phyloP scores from a whole-genome alignment of 2,797 vertebrate genomes.

The Spinibarbus caldwelli region DNA sequence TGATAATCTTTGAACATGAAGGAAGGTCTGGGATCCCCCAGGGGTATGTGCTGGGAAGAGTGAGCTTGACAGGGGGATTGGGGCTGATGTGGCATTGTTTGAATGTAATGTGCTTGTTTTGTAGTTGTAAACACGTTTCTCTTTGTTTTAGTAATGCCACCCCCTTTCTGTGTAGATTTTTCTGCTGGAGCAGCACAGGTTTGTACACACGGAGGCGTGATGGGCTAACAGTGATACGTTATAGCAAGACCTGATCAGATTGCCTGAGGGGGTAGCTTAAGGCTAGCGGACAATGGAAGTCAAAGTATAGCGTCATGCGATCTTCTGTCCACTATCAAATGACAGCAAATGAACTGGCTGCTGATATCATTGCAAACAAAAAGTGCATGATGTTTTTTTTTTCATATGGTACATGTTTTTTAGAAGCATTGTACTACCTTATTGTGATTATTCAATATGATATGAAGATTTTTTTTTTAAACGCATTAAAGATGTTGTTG shows the following conservation, averaged over 20 bases:
- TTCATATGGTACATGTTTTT: background rate
- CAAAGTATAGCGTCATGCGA: background rate
- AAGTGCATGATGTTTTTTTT: background rate
- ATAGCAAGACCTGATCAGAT: conserved; percentile 34
- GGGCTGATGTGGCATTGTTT: conserved; percentile 77
- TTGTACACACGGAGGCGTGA: conserved; percentile 41
- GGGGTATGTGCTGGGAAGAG: conserved; percentile 64
- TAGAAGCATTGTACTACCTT: background rate
- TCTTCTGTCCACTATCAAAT: background rate
- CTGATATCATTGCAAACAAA: background rate
- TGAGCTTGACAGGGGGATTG: conserved; percentile 41
- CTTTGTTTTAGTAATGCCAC: conserved; percentile 72
- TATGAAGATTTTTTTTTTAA: background rate
- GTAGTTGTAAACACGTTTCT: conserved; percentile 79
- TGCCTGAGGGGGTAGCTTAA: conserved; percentile 10
- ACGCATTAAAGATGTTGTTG: background rate
- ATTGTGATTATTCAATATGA: background rate
- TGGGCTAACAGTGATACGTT: conserved; percentile 38
- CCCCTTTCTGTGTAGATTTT: conserved; percentile 70
- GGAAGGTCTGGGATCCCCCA: conserved; percentile 80
- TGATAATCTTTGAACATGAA: conserved; percentile 88
- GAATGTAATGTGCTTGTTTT: conserved; percentile 79
- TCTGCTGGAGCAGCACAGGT: conserved; percentile 66
- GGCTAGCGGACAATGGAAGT: conserved; percentile 18
- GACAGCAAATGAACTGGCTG: background rate